Evolutionary conservation across 2,113 vertebrate genomes (phyloP).

Genomic region (Eleginops maclovinus): DNA sequence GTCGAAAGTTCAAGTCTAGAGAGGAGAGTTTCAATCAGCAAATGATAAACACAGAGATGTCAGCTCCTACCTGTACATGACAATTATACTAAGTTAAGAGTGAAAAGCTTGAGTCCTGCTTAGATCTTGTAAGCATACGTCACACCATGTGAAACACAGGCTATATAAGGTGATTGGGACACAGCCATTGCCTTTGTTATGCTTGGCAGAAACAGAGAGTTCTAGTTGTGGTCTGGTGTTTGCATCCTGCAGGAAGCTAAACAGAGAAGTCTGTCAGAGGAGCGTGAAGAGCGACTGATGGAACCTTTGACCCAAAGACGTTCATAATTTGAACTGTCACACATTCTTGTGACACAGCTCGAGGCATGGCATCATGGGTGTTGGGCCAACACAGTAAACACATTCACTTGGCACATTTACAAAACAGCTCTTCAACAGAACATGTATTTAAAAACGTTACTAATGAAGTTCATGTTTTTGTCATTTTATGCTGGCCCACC

Average conservation of each 20-base stretch:
- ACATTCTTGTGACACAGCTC: slow-evolving; percentile 72
- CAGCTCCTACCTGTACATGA: background rate
- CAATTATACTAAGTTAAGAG: background rate
- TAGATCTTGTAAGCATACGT: slow-evolving; percentile 43
- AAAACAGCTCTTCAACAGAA: slow-evolving; percentile 36
- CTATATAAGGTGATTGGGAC: slow-evolving; percentile 78
- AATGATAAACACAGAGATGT: background rate
- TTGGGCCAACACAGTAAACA: slow-evolving; percentile 55
- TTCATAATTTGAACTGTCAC: slow-evolving; percentile 66
- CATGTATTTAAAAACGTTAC: slow-evolving; percentile 63
- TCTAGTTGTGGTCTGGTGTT: slow-evolving; percentile 60
- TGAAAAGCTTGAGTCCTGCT: slow-evolving; percentile 17
- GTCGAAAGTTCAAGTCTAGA: slow-evolving; percentile 52
- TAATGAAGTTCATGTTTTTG: slow-evolving; percentile 43
- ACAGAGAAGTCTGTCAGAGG: slow-evolving; percentile 74
- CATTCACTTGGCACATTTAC: slow-evolving; percentile 43
- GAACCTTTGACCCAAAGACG: slow-evolving; percentile 70
- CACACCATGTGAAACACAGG: slow-evolving; percentile 57
- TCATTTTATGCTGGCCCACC: slow-evolving; percentile 2
- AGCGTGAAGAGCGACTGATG: slow-evolving; percentile 65
- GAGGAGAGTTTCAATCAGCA: background rate
- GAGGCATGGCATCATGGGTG: slow-evolving; percentile 56
- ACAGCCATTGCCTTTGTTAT: slow-evolving; percentile 76
- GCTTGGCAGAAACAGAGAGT: slow-evolving; percentile 66
- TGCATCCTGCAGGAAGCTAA: slow-evolving; percentile 69